Evolutionary conservation across 1,140 invertebrate genomes (phyloP).

Genomic region (Solenopsis fugax): DNA sequence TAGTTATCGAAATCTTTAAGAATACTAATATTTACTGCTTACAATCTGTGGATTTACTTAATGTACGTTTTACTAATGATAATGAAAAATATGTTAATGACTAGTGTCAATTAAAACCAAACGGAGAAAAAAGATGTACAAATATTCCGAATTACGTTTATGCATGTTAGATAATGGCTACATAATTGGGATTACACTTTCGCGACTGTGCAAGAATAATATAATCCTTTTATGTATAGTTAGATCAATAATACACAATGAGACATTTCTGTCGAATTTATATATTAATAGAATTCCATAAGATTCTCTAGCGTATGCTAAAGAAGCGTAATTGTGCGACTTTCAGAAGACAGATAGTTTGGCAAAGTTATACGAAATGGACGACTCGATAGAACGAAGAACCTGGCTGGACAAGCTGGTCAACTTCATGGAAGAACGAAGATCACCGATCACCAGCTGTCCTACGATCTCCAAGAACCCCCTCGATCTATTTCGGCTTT

Average conservation of each 20-base stretch:
- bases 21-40: not conserved
- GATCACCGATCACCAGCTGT: constrained; percentile 96
- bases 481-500: constrained; percentile 98
- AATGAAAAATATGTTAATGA: constrained; percentile 11
- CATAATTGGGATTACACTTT: constrained; percentile 7
- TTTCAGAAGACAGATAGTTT: constrained; percentile 95
- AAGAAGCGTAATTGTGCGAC: constrained; percentile 49
- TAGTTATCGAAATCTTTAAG: not conserved
- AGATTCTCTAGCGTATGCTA: not conserved
- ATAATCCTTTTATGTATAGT: constrained; percentile 38
- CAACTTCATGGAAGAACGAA: constrained; percentile 96
- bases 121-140: not conserved
- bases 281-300: constrained; percentile 1
- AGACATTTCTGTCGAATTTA: constrained; percentile 23
- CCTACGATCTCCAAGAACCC: constrained; percentile 99
- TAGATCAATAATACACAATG: constrained; percentile 17
- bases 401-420: constrained; percentile 97
- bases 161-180: constrained; percentile 47
- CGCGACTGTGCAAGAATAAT: constrained; percentile 9
- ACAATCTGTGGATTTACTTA: not conserved
- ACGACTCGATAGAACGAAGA: constrained; percentile 96
- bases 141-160: constrained; percentile 7
- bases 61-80: constrained; percentile 5
- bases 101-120: not conserved
- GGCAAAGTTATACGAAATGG: constrained; percentile 98